Conservation (phyloP, 2,888 invertebrate genomes). For the Brachyptera risi region DNA sequence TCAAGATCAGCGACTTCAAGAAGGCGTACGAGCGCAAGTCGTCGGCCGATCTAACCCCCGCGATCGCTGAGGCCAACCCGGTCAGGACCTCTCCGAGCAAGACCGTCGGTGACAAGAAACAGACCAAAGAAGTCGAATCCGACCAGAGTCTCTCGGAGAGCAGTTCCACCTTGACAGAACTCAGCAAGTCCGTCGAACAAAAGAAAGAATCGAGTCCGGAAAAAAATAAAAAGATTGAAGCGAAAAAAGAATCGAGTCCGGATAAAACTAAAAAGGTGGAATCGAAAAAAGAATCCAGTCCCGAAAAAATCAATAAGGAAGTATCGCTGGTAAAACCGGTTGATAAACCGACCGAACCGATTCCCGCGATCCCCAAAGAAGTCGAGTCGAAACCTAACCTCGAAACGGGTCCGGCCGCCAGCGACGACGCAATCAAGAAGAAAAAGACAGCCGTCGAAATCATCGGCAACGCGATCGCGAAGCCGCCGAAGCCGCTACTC, state of each 20-base stretch:
- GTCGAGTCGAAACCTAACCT: neutral
- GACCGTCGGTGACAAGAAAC: too few species aligned
- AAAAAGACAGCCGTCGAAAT: constrained; percentile 66
- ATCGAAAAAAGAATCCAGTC: constrained; percentile 11
- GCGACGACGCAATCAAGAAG: constrained; percentile 39
- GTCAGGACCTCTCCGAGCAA: too few species aligned
- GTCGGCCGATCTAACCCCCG: constrained; percentile 17
- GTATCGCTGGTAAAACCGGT: too few species aligned
- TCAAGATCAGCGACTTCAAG: constrained; percentile 82
- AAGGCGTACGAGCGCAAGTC: constrained; percentile 72
- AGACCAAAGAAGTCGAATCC: too few species aligned
- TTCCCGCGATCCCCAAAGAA: constrained; percentile 6
- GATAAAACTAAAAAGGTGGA: constrained; percentile 16
- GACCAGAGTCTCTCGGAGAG: too few species aligned
- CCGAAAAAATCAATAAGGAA: too few species aligned
- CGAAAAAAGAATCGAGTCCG: neutral
- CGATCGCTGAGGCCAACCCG: neutral
- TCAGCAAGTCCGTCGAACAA: too few species aligned
- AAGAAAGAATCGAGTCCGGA: too few species aligned
- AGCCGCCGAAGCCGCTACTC: constrained; percentile 9
- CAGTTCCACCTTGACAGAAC: too few species aligned
- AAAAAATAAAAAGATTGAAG: too few species aligned
- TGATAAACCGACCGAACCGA: too few species aligned
- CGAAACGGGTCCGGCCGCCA: too few species aligned
- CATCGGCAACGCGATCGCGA: constrained; percentile 62